Percentiles rank a stretch among this genome's conserved stretches.
Evolutionary conservation across 2,888 invertebrate species (phyloP).

Genomic region (Archips xylosteana): DNA sequence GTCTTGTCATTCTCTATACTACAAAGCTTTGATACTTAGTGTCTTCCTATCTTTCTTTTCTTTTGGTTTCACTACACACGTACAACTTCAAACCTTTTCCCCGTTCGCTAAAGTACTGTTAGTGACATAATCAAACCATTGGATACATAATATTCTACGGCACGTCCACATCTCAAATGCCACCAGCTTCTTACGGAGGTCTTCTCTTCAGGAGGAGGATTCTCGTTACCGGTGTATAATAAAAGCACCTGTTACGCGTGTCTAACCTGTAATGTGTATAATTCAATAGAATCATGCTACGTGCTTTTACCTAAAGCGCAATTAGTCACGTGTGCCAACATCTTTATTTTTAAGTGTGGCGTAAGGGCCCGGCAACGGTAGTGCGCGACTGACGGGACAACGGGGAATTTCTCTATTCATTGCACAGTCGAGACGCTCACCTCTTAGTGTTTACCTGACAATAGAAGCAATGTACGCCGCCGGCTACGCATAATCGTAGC

Average conservation of each 20-base stretch:
- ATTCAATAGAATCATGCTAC: background rate
- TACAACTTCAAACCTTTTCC: too few relatives aligned
- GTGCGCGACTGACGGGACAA: background rate
- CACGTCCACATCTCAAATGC: too few relatives aligned
- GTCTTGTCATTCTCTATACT: too few relatives aligned
- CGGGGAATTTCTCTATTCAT: background rate
- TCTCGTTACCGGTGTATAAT: background rate
- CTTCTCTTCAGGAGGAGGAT: background rate
- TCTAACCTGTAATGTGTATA: background rate
- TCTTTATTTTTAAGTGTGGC: conserved; percentile 62
- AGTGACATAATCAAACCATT: too few relatives aligned
- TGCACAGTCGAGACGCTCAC: background rate
- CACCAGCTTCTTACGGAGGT: too few relatives aligned
- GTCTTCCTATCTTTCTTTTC: too few relatives aligned
- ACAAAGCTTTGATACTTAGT: too few relatives aligned
- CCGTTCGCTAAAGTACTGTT: too few relatives aligned
- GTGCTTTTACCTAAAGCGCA: conserved; percentile 11
- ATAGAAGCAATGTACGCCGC: background rate
- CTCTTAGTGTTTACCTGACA: background rate
- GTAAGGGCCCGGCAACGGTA: conserved; percentile 41
- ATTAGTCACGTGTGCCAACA: conserved; percentile 46
- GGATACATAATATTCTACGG: too few relatives aligned
- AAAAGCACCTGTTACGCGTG: background rate
- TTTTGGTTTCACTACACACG: too few relatives aligned
- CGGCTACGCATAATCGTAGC: background rate